Evolutionary conservation across 2,113 vertebrate species (phyloP), one percentile per base, ranked within the genome.

Genomic region (Rynchops niger): DNA sequence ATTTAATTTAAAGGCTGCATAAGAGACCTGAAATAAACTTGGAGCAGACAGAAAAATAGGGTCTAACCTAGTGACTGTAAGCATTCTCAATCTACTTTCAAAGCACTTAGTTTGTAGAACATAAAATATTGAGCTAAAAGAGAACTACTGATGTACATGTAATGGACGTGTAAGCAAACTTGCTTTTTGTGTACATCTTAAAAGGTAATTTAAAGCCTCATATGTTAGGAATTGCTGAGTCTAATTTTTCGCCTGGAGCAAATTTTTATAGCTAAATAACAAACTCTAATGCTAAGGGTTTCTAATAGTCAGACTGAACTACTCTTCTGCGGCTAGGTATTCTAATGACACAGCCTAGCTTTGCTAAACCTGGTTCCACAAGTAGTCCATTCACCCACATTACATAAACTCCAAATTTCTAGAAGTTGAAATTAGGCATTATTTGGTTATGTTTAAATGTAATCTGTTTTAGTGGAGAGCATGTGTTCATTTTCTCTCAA

Each of bases 171-270:
- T 77, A 95, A 93, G 79, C 69, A 96, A 94, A 86, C 84, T 58
- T 94, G 65, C 49, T 72, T 82, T 93, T 91, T 96, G 89, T 72
- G 56, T 96, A 78, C 53, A 78, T 79, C 86, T 90, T 86, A 88
- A 73, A 73, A 90, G 88, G 67, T 86, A 90, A 94, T 89, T 91
- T 88, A 94, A 93, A 83, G 50, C 36, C 47, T 95, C 29, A 14
- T 81, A 81, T 50, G 34, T 38, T 47, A 15, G 26, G 47, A 91
- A 92, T 85, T 95, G 83, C 95, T 52, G 49, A 93, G 56, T 59
- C 59, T 86, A 86, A 78, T 94, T 97, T 97, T 95, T 84, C 85
- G 93, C 95, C 86, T 53, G 63, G 34, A 95, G 86, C 52, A 92
- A 85, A 82, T 80, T 83, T 91, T 88, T 93, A 87, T 18, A 90